Percentiles rank a stretch among this genome's conserved stretches.
These are phyloP conservation scores for Tetragonisca angustula DNA, from an alignment of 2,888 invertebrate genomes.

Conservation along the genomic window DNA sequence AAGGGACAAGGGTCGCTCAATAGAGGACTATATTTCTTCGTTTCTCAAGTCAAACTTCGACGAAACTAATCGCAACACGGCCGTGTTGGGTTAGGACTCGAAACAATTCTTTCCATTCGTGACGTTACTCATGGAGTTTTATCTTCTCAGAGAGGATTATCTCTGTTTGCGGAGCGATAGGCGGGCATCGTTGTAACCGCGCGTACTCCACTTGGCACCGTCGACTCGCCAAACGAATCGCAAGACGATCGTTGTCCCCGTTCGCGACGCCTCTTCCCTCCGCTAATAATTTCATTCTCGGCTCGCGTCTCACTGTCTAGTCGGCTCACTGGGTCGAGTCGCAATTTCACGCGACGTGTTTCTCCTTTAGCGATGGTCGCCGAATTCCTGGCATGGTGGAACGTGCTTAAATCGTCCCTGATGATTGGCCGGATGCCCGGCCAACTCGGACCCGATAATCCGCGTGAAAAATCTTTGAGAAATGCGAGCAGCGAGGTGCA, in stretches of 20 bases:
- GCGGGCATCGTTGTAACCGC: neutral
- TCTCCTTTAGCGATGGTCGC: neutral
- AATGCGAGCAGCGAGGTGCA: neutral
- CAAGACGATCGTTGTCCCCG: neutral
- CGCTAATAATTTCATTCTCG: slow-evolving; percentile 14
- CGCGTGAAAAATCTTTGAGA: slow-evolving; percentile 1
- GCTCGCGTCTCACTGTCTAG: slow-evolving; percentile 9
- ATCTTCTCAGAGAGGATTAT: neutral
- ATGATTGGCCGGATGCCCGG: slow-evolving; percentile 36
- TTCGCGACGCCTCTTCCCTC: neutral
- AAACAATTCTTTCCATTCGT: neutral
- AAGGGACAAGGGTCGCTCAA: no score
- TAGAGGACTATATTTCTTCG: no score
- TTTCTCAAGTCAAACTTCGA: no score
- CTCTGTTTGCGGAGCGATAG: neutral
- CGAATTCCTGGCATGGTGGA: slow-evolving; percentile 17
- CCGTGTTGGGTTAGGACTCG: no score
- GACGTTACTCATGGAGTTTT: neutral
- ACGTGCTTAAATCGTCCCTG: slow-evolving; percentile 16
- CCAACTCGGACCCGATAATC: slow-evolving; percentile 3
- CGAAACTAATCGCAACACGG: no score
- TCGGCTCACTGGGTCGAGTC: neutral
- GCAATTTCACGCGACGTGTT: no score
- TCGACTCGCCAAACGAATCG: neutral
- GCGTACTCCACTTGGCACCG: slow-evolving; percentile 11